phyloP scores from a whole-genome alignment of 2,888 invertebrate genomes.

The Dorcus hopei region DNA sequence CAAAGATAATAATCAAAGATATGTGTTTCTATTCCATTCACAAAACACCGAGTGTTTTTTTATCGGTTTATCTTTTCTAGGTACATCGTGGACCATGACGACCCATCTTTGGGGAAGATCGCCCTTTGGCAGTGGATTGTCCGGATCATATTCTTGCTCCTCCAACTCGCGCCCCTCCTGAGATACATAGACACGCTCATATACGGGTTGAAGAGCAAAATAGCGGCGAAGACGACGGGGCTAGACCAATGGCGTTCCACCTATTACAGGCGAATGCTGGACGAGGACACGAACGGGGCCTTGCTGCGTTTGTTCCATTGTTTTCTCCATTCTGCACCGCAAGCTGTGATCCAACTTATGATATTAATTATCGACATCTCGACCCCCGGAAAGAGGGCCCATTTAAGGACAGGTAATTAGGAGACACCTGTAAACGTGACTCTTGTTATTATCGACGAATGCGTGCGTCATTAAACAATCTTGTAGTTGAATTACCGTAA shows the following conservation, averaged over 20 bases:
- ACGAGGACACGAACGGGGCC: conserved; percentile 51
- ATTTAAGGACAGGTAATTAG: conserved; percentile 10
- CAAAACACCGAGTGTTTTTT: too few species aligned
- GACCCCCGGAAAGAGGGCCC: conserved; percentile 29
- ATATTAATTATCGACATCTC: conserved; percentile 41
- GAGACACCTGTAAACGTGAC: too few species aligned
- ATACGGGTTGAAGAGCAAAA: conserved; percentile 47
- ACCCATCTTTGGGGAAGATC: conserved; percentile 45
- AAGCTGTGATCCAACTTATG: conserved; percentile 48
- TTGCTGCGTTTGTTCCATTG: conserved; percentile 49
- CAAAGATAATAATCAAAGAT: too few species aligned
- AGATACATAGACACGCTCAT: conserved; percentile 49
- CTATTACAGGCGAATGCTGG: conserved; percentile 48
- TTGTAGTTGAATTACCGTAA: too few species aligned
- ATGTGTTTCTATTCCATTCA: too few species aligned
- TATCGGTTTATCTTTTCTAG: conserved; percentile 28
- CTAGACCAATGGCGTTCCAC: conserved; percentile 40
- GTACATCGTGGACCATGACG: conserved; percentile 51
- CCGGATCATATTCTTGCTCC: conserved; percentile 47
- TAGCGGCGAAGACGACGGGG: conserved; percentile 39
- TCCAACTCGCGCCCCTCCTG: conserved; percentile 52
- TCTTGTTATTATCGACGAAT: too few species aligned
- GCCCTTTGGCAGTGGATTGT: conserved; percentile 48
- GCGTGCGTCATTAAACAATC: too few species aligned
- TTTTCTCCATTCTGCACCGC: conserved; percentile 50